Evolutionary conservation across 2,888 invertebrate species (phyloP).

Genomic region (Erpobdella octoculata): DNA sequence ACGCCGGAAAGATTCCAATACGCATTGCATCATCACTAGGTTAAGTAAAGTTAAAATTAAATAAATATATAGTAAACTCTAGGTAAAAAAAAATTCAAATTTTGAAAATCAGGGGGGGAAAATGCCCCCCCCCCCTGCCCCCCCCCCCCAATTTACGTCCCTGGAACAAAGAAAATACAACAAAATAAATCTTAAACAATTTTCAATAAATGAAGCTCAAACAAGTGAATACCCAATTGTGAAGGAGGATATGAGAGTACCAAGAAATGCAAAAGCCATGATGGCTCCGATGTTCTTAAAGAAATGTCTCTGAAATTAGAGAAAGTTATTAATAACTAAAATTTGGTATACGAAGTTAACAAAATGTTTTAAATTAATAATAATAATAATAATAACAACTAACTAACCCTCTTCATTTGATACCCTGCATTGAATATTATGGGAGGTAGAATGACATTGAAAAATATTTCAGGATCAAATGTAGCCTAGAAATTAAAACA

Average conservation of each 20-base stretch:
- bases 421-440: constrained; percentile 98
- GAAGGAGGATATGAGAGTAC: constrained; percentile 84
- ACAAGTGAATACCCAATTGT: constrained; percentile 65
- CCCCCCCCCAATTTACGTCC: no score
- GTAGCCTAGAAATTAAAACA: constrained; percentile 62
- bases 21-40: no score
- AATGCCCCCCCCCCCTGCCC: no score
- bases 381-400: neutral
- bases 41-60: no score
- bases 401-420: constrained; percentile 75
- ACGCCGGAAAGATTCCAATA: no score
- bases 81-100: no score
- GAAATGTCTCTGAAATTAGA: constrained; percentile 76
- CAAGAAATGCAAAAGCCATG: constrained; percentile 84
- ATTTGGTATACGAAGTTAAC: no score
- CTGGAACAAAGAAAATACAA: no score
- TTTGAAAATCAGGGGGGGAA: no score
- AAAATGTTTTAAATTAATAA: neutral
- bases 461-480: constrained; percentile 96
- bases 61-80: no score
- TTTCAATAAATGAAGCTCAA: neutral
- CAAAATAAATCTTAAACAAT: neutral
- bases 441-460: constrained; percentile 91
- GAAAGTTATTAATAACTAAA: no score
- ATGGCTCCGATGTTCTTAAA: constrained; percentile 92